These are phyloP conservation scores for Drosophila mercatorum DNA, from an alignment of 2,888 invertebrate genomes.

Conservation along the genomic window DNA sequence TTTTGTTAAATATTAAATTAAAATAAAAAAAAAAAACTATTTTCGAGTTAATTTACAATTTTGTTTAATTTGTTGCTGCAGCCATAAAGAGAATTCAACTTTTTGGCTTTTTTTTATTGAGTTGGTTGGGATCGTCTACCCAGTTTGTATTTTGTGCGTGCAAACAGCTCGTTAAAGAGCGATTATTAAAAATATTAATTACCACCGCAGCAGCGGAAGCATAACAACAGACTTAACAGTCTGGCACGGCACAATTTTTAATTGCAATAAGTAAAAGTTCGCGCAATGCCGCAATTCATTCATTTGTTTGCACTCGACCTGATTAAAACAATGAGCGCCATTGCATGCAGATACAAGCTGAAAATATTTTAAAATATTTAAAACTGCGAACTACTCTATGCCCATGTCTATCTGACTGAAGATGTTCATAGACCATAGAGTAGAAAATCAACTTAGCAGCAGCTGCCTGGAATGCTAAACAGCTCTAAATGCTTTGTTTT, in stretches of 20 bases:
- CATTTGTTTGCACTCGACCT: constrained; percentile 33
- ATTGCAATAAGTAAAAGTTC: constrained; percentile 23
- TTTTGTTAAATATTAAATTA: neutral
- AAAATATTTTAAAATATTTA: neutral
- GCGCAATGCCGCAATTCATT: constrained; percentile 4
- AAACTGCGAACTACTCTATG: neutral
- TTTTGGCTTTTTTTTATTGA: constrained; percentile 34
- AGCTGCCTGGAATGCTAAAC: constrained; percentile 27
- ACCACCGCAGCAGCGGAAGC: neutral
- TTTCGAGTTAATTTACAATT: constrained; percentile 6
- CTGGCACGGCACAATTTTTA: constrained; percentile 25
- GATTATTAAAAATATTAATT: constrained; percentile 46
- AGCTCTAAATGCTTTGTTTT: constrained; percentile 13
- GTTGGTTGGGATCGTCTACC: neutral
- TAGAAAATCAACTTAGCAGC: neutral
- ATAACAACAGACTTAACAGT: constrained; percentile 30
- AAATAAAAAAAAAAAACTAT: neutral
- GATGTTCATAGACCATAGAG: neutral
- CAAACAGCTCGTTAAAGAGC: neutral
- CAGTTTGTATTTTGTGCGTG: neutral
- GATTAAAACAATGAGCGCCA: constrained; percentile 14
- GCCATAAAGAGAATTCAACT: constrained; percentile 10
- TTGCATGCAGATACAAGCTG: neutral
- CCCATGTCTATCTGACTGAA: neutral
- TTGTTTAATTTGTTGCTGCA: constrained; percentile 4